Percentiles rank a stretch among this genome's conserved stretches.
Evolutionary conservation across 2,888 invertebrate genomes (phyloP).

Genomic region (Ypsolopha scabrella): DNA sequence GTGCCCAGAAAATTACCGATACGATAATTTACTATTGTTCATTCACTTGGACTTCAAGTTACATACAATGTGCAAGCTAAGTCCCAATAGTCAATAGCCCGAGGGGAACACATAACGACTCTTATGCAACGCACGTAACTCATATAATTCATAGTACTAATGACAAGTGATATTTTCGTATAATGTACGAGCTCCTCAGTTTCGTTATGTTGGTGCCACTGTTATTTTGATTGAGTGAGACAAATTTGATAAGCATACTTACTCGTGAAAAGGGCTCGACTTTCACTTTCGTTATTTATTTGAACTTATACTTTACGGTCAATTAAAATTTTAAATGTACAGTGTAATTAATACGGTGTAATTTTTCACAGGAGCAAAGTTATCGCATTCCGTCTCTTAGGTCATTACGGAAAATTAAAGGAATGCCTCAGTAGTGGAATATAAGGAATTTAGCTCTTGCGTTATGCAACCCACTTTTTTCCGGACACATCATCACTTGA

Average conservation of each 20-base stretch:
- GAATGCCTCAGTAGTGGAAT: too few species aligned
- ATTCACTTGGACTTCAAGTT: neutral
- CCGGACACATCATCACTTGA: conserved; percentile 43
- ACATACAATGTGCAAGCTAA: too few species aligned
- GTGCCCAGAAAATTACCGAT: conserved; percentile 6
- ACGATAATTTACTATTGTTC: neutral
- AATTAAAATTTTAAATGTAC: neutral
- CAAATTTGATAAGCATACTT: conserved; percentile 52
- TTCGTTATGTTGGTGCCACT: conserved; percentile 26
- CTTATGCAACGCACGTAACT: neutral
- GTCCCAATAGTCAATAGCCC: neutral
- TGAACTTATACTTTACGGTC: too few species aligned
- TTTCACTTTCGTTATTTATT: conserved; percentile 37
- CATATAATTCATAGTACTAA: conserved; percentile 46
- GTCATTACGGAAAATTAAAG: neutral
- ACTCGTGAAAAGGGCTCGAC: conserved; percentile 30
- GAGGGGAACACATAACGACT: neutral
- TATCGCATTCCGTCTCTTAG: neutral
- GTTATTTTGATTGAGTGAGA: conserved; percentile 53
- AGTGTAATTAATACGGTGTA: neutral
- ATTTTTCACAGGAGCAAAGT: neutral
- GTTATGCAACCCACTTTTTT: conserved; percentile 47
- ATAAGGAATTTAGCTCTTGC: conserved; percentile 4
- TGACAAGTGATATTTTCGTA: conserved; percentile 55
- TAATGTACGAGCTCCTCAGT: neutral